Evolutionary conservation across 2,113 vertebrate genomes (phyloP), one percentile per base, ranked within the genome.

Genomic region (Zosterops borbonicus): DNA sequence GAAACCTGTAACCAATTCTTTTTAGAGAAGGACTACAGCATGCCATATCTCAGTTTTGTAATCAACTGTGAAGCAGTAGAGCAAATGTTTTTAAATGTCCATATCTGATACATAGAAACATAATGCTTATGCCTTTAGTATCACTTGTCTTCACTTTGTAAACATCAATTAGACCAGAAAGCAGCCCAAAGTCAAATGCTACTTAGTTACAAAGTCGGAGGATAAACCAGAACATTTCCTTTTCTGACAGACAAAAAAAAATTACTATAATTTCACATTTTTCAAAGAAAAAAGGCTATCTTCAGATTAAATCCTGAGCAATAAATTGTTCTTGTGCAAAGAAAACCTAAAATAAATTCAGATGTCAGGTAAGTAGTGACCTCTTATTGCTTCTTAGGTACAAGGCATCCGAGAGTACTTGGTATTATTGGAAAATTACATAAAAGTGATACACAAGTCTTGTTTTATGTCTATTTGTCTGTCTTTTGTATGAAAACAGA

Each of bases 61-160:
- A 52, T 23, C 12, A 77, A 39, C 39, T 82, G 52, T 17, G 28
- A 89, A 69, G 1, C 49, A 55, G 52, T 28, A 87, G 24, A 81
- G 41, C 4, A 47, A 94, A 69, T 37, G 15, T 23, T 88, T 78
- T 65, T 12, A 52, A 25, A 65, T 58, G 80, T 94, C 62, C 5
- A 0, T 56, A 75, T 94, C 89, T 82, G 80, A 88, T 89, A 41
- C 18, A 95, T 42, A 90, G 56, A 89, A 93, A 69, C 91, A 87
- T n/a, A 96, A 85, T 82, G 37, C 78, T 93, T 58, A 37, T 65
- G 37, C 68, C 22, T 92, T 75, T 95, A 52, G 19, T 33, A 77
- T n/a, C 64, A 77, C 15, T 80, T 90, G 21, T 59, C 53, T 73
- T 96, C 21, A 77, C 50, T 88, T 93, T 77, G 53, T 94, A 95